These are phyloP conservation scores for Choreutis nemorana DNA, from an alignment of 2,888 invertebrate species.

Conservation along the genomic window DNA sequence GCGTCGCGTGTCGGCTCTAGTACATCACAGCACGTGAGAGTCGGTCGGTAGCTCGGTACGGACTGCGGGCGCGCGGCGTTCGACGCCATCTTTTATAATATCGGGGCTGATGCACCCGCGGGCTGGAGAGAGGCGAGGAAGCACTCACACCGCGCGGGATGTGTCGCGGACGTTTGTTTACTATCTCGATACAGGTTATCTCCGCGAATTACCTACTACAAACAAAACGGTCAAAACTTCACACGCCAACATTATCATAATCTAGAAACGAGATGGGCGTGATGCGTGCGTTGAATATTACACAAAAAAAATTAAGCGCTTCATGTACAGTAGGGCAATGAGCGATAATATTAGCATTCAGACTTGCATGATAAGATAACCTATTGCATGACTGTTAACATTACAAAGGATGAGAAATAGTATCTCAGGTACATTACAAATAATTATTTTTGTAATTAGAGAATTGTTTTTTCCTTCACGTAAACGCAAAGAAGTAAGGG, in stretches of 20 bases:
- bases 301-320: conserved; percentile 2
- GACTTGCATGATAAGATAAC: too few relatives aligned
- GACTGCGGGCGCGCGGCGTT: conserved; percentile 59
- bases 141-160: conserved; percentile 51
- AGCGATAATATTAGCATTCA: neutral
- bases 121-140: conserved; percentile 30
- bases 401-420: too few relatives aligned
- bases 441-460: too few relatives aligned
- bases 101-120: conserved; percentile 49
- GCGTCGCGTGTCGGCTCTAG: too few relatives aligned
- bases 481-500: too few relatives aligned
- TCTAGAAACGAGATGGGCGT: too few relatives aligned
- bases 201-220: conserved; percentile 12
- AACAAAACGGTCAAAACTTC: conserved; percentile 7
- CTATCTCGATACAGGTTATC: neutral
- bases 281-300: too few relatives aligned
- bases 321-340: neutral
- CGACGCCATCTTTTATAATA: conserved; percentile 45
- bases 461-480: too few relatives aligned
- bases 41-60: conserved; percentile 43
- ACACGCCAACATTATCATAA: conserved; percentile 4
- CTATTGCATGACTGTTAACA: too few relatives aligned
- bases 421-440: too few relatives aligned
- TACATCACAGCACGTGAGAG: too few relatives aligned
- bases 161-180: conserved; percentile 19